Base-by-base conservation (phyloP, 2,888 invertebrate genomes). In the Cacoxenus indagator region DNA sequence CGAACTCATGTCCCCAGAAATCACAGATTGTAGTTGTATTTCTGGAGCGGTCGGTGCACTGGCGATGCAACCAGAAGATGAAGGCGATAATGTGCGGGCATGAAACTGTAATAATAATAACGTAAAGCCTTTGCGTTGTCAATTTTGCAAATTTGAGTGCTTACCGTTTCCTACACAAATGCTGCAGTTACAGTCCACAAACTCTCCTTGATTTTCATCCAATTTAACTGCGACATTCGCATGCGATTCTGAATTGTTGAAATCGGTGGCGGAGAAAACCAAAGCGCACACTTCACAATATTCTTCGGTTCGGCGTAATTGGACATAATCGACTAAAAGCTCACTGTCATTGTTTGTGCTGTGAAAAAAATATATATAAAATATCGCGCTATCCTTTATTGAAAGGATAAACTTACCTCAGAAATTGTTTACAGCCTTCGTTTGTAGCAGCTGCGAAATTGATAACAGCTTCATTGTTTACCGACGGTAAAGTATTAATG, bases 1-100 rank as follows among this genome's bases (percentile, higher is more conserved):
- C 85, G 9, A 81, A 78, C 70, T 87, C 87, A 27, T 78, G 74
- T 6, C 85, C 85, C 88, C 88, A 88, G 68, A 85, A 87, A 1
- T 82, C 79, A 4, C 84, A 73, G 19, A 85, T 73, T 5, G 77
- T 77, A 1, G 78, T 69, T 0, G 79, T 43, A 5, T 84, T 75
- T 17, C 73, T 69, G n/a, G n/a, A n/a, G 31, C 69, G 72, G 2
- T 83, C 84, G 0, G 72, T 76, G 24, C 80, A 82, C 31, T 83
- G 85, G 6, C 82, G 77, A 59, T 88, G 84, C 17, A 86, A 68
- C 87, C 87, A 88, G 67, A 88, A 86, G 1, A 86, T 75, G 22
- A 88, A 85, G 0, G 85, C 81, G 37, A 87, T 74, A 8, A 83
- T 74, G 65, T 88, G 87, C 2, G 77, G 74, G 55, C 87, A 88